Evolutionary conservation across 2,113 vertebrate species (phyloP), one percentile per base, ranked within the genome.

Genomic region (Oncorhynchus gorbuscha): DNA sequence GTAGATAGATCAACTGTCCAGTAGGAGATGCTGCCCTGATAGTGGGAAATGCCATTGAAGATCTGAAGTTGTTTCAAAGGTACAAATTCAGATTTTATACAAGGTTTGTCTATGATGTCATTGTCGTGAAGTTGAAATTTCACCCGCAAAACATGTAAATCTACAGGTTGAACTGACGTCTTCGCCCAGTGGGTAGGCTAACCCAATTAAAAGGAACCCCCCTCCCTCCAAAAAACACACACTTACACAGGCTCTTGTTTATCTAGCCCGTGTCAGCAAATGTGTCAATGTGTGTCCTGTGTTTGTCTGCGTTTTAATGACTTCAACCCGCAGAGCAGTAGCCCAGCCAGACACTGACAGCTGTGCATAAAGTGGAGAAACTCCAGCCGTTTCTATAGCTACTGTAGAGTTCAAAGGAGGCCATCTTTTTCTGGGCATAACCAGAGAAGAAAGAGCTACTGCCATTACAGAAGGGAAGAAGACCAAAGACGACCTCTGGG

Each of bases 351-450:
- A 89, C 84, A 49, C 86, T 92, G 91, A 91, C 93, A 92, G 90
- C 85, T 83, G 58, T 80, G 77, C 85, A 88, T 87, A 89, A 92
- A 91, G 89, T 87, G 89, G 84, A 91, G 81, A 83, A 92, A 92
- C 90, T 92, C 91, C 90, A 90, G 84, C 88, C 81, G 89, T 89
- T 93, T 91, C 89, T 89, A 86, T 88, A 84, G 90, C 90, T 89
- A 91, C 89, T 83, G 87, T 82, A 79, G 87, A 89, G 90, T 93
- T 93, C 91, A 94, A 94, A 93, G 91, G 74, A 81, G 67, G 86
- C 83, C 90, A 89, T 89, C 87, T 90, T 93, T 91, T 87, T 91
- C 58, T 70, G 80, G 86, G 83, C 81, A 87, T 90, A 92, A 91
- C 90, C 92, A 93, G 89, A 89, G 86, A 89, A 92, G 87, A 91